Conservation (phyloP, 2,888 invertebrate species). For the Pyralis farinalis region DNA sequence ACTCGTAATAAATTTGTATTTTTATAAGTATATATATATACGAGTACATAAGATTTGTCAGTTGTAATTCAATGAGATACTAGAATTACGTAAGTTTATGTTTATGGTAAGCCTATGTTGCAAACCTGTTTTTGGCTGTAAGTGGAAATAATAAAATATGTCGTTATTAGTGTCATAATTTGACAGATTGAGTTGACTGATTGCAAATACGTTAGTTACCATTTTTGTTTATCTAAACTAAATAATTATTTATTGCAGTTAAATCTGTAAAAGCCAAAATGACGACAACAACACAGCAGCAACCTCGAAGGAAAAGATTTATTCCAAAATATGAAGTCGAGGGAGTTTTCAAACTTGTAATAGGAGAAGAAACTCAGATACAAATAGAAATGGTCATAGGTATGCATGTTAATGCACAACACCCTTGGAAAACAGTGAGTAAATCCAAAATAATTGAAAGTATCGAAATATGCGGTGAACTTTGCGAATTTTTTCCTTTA, state of each 20-base stretch:
- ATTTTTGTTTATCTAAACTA: no score
- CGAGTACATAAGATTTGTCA: no score
- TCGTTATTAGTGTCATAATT: no score
- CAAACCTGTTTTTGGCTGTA: no score
- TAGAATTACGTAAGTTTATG: no score
- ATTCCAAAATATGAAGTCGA: slow-evolving; percentile 76
- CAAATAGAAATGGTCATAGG: slow-evolving; percentile 84
- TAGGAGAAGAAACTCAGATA: slow-evolving; percentile 81
- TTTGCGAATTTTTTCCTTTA: slow-evolving; percentile 63
- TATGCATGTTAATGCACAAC: slow-evolving; percentile 85
- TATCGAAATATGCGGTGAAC: slow-evolving; percentile 78
- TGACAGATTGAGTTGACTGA: no score
- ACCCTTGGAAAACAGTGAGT: slow-evolving; percentile 85
- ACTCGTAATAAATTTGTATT: no score
- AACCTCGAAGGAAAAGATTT: slow-evolving; percentile 62
- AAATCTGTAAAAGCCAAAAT: slow-evolving; percentile 32
- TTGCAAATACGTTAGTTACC: no score
- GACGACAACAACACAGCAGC: slow-evolving; percentile 29
- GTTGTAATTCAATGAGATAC: no score
- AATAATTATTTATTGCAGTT: slow-evolving; percentile 32
- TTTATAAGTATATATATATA: no score
- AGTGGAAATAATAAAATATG: no score
- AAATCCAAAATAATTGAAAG: slow-evolving; percentile 83
- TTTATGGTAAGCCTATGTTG: no score
- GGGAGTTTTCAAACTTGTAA: slow-evolving; percentile 75